Evolutionary conservation across 2,888 invertebrate genomes (phyloP).

Genomic region (Ceriagrion tenellum): DNA sequence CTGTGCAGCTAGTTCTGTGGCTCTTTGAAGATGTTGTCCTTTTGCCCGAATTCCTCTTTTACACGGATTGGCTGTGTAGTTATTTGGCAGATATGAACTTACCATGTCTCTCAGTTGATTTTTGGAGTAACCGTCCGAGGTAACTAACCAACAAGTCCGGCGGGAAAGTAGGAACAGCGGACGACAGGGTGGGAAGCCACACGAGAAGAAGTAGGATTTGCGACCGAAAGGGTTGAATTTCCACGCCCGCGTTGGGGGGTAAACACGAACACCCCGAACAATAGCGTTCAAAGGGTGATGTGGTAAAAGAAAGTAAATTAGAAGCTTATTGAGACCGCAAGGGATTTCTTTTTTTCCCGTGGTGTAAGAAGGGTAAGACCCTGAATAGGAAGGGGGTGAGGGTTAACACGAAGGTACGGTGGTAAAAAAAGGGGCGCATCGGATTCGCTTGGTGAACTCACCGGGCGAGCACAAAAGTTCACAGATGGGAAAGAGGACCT

Average conservation of each 20-base stretch:
- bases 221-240: neutral
- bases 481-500: neutral
- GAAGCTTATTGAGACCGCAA: conserved; percentile 1
- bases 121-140: no score
- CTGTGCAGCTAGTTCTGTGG: no score
- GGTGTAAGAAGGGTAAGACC: neutral
- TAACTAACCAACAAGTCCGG: no score
- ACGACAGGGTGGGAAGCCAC: neutral
- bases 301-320: conserved; percentile 2
- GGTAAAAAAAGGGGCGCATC: neutral
- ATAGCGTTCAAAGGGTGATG: neutral
- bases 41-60: no score
- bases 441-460: neutral
- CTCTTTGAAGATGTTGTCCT: no score
- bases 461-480: conserved; percentile 31
- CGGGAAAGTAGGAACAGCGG: no score
- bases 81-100: no score
- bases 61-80: no score
- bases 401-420: neutral
- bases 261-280: neutral
- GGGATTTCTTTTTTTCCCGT: neutral
- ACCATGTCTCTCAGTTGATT: no score
- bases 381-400: neutral
- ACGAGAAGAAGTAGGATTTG: neutral
- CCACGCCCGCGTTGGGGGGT: neutral